Conservation (phyloP, 2,888 invertebrate species). For the Ophioninae sp. region DNA sequence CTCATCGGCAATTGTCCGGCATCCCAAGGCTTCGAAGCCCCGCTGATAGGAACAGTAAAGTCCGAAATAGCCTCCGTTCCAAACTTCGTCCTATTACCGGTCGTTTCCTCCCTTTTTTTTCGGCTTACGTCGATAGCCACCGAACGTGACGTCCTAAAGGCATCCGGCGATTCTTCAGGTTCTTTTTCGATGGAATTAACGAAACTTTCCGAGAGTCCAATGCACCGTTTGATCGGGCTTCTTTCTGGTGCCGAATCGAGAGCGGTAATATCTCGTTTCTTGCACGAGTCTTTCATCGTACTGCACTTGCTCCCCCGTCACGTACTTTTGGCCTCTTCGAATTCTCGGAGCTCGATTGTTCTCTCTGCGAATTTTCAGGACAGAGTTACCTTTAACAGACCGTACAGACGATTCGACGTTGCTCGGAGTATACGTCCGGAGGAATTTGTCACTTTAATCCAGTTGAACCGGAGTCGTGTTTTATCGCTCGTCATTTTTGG, state of each 20-base stretch:
- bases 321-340: conserved; percentile 38
- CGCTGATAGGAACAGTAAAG: conserved; percentile 58
- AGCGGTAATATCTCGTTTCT: conserved; percentile 44
- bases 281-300: conserved; percentile 38
- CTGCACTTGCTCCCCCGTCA: conserved; percentile 41
- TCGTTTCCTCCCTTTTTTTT: conserved; percentile 9
- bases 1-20: conserved; percentile 6
- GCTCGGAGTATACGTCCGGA: neutral
- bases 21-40: conserved; percentile 49
- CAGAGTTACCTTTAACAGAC: neutral
- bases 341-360: conserved; percentile 34
- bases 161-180: conserved; percentile 52
- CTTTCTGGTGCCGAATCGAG: conserved; percentile 43
- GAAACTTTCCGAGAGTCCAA: conserved; percentile 46
- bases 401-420: conserved; percentile 8
- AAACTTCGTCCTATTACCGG: conserved; percentile 39
- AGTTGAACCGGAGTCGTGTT: neutral
- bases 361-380: conserved; percentile 35
- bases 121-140: conserved; percentile 48
- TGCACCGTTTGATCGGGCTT: conserved; percentile 54
- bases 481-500: neutral
- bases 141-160: conserved; percentile 61
- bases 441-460: conserved; percentile 17
- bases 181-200: conserved; percentile 42
- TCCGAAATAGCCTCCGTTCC: conserved; percentile 24